Conservation (phyloP, 1,140 invertebrate species). For the Drosophila tani region DNA sequence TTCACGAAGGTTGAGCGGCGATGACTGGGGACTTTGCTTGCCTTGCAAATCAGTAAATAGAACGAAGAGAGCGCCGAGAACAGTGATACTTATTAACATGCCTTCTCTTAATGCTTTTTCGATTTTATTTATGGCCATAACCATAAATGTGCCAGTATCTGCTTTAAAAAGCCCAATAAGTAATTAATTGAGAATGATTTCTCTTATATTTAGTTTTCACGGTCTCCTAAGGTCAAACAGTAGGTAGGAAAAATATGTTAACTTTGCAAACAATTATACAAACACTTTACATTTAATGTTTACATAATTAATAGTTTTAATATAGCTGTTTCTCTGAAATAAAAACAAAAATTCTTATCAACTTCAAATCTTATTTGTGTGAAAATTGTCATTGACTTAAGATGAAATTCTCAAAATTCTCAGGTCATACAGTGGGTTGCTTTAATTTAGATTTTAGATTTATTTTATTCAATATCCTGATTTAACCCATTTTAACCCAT, state of each 20-base stretch:
- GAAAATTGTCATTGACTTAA: too few species aligned
- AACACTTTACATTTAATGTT: too few species aligned
- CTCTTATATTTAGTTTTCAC: constrained; percentile 11
- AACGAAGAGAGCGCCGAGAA: neutral
- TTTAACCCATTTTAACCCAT: too few species aligned
- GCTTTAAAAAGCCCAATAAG: neutral
- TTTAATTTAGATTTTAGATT: too few species aligned
- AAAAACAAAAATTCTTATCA: neutral
- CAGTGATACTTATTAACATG: neutral
- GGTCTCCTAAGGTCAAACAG: constrained; percentile 29
- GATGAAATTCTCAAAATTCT: too few species aligned
- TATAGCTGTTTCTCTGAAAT: too few species aligned
- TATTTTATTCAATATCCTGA: too few species aligned
- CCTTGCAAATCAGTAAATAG: constrained; percentile 3
- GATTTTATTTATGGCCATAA: neutral
- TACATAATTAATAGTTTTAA: too few species aligned
- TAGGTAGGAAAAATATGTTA: neutral
- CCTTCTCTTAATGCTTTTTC: neutral
- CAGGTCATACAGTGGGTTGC: too few species aligned
- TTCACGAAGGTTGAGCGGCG: neutral
- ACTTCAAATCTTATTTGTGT: neutral
- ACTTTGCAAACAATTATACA: too few species aligned
- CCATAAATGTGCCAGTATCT: neutral
- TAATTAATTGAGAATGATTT: neutral
- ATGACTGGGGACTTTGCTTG: neutral